Evolutionary conservation across 2,888 invertebrate genomes (phyloP), one percentile per base, ranked within the genome.

Genomic region (Amphipoea lucens): DNA sequence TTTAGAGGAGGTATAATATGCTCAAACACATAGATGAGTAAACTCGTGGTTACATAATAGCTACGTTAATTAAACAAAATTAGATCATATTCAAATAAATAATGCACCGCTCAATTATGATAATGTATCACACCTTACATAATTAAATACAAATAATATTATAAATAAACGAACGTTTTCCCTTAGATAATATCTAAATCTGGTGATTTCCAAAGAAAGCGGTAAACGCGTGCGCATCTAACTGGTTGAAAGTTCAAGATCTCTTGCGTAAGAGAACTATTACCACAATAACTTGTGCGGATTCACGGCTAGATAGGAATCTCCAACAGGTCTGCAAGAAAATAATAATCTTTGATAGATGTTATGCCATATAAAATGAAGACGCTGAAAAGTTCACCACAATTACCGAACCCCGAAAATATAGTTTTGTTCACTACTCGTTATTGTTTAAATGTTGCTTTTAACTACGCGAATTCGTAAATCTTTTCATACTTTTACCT

Each of bases 151-250:
- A 57, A 68, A 63, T 73, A 73, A 74, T 73, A 60, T 85, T 57
- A 67, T 77, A 51, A 75, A 82, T 72, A 78, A 81, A 71, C 23
- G 71, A 73, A 73, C 62, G 17, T 79, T 88, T 86, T 82, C 57
- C 67, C 66, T 82, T 51, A 57, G 79, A 79, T 76, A 82, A 62
- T 75, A 63, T 78, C 66, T 65, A 70, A 69, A 78, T 69, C 60
- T 65, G 63, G 40, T 77, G 76, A 79, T 84, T 83, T 86, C 67
- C 70, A 79, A 86, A 90, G 87, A 88, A 88, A 88, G 88, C 81
- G 83, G 80, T 74, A 87, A 73, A 42, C 45, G 78, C 78, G 63
- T 70, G 89, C 89, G 79, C 73, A 60, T 73, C 78, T 63, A 87
- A 85, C 65, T 48, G 69, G 82, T 85, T 81, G 73, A 80, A 76